phyloP scores from a whole-genome alignment of 2,888 invertebrate species.

The Alcis repandata region DNA sequence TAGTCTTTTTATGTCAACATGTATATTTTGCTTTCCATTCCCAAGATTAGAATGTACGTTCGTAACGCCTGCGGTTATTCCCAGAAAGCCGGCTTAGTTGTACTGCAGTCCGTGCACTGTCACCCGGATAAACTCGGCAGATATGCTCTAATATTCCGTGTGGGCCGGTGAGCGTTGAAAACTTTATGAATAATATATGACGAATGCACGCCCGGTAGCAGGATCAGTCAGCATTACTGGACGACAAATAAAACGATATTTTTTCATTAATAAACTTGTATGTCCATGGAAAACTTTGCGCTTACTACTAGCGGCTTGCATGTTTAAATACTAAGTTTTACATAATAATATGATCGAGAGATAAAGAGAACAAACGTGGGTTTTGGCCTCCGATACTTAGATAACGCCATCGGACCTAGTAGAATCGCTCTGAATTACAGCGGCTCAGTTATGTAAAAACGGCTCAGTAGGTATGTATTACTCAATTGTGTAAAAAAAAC shows the following conservation, averaged over 20 bases:
- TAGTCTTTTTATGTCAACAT: too few species aligned
- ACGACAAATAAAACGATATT: constrained; percentile 58
- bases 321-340: too few species aligned
- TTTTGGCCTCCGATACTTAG: too few species aligned
- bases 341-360: too few species aligned
- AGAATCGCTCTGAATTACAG: too few species aligned
- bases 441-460: too few species aligned
- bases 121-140: constrained; percentile 66
- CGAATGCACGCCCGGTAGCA: constrained; percentile 63
- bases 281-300: background rate
- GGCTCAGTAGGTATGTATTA: too few species aligned
- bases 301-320: too few species aligned
- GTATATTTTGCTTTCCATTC: background rate
- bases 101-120: constrained; percentile 26
- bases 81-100: constrained; percentile 11
- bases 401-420: too few species aligned
- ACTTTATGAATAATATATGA: constrained; percentile 81
- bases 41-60: background rate
- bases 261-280: constrained; percentile 15
- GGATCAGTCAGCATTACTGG: constrained; percentile 61
- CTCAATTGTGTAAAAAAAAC: too few species aligned
- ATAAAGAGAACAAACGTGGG: too few species aligned
- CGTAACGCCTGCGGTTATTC: background rate
- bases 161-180: constrained; percentile 78
- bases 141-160: constrained; percentile 83